phyloP scores from a whole-genome alignment of 2,113 vertebrate species.

The Caracal caracal region DNA sequence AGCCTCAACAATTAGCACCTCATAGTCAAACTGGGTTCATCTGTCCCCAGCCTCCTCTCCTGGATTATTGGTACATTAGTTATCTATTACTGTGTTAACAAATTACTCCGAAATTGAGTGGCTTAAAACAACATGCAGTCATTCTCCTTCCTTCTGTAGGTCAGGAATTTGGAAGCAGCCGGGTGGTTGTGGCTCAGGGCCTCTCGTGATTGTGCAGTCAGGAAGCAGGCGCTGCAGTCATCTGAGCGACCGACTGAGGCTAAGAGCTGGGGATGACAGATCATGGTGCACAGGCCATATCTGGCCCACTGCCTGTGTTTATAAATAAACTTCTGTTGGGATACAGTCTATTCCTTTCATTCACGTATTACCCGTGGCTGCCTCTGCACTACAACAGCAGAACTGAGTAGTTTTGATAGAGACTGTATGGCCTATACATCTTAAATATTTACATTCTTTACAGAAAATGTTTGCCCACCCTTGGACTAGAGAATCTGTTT shows the following conservation, averaged over 20 bases:
- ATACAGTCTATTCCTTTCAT: neutral
- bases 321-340: neutral
- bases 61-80: neutral
- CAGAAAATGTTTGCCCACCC: neutral
- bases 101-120: neutral
- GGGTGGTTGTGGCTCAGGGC: neutral
- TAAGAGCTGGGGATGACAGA: neutral
- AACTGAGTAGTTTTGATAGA: neutral
- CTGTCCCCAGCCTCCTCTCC: neutral
- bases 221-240: neutral
- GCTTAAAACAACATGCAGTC: neutral
- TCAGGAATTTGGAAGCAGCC: neutral
- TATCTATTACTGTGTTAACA: neutral
- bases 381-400: neutral
- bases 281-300: neutral
- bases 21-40: neutral
- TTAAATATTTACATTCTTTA: neutral
- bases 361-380: neutral
- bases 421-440: neutral
- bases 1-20: neutral
- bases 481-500: neutral
- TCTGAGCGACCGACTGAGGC: neutral
- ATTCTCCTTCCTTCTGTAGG: neutral
- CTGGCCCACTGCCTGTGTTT: neutral
- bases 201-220: neutral